A percentile compares a stretch with the other conserved stretches of the same genome.
These are phyloP conservation scores for Uloborus diversus DNA, from an alignment of 1,140 invertebrate species.

Conservation along the genomic window DNA sequence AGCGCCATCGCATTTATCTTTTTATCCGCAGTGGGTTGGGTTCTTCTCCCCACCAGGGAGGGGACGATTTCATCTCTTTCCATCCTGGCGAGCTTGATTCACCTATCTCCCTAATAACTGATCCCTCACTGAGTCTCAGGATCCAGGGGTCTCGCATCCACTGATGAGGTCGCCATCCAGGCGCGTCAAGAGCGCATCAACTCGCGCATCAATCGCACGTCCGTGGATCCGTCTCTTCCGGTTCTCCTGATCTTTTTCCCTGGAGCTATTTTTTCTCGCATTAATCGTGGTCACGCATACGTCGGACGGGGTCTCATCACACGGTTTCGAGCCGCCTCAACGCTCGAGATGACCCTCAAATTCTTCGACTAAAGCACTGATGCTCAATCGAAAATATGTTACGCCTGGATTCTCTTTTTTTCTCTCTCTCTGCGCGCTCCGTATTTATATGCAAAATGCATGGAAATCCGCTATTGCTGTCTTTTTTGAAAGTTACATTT, in stretches of 20 bases:
- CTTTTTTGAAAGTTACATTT: background rate
- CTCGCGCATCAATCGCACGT: constrained; percentile 30
- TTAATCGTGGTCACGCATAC: constrained; percentile 56
- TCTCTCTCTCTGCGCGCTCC: background rate
- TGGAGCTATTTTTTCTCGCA: constrained; percentile 55
- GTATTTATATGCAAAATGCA: constrained; percentile 12
- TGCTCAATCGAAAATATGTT: constrained; percentile 51
- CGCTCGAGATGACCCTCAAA: constrained; percentile 47
- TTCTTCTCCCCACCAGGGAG: background rate
- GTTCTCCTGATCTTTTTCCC: constrained; percentile 30
- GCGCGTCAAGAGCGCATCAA: constrained; percentile 51
- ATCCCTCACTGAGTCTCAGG: constrained; percentile 26
- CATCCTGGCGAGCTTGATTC: constrained; percentile 43
- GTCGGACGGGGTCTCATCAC: constrained; percentile 35
- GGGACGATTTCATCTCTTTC: constrained; percentile 40
- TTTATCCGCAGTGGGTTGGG: constrained; percentile 39
- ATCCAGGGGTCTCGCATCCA: constrained; percentile 19
- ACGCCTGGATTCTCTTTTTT: constrained; percentile 33
- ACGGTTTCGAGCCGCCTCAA: constrained; percentile 8
- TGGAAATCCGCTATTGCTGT: background rate
- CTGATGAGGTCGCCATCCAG: constrained; percentile 47
- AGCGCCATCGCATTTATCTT: constrained; percentile 31
- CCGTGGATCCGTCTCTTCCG: constrained; percentile 55
- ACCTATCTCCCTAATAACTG: constrained; percentile 49
- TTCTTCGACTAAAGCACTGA: constrained; percentile 45